Conservation (phyloP, 2,888 invertebrate species). For the Cheilosia soror region DNA sequence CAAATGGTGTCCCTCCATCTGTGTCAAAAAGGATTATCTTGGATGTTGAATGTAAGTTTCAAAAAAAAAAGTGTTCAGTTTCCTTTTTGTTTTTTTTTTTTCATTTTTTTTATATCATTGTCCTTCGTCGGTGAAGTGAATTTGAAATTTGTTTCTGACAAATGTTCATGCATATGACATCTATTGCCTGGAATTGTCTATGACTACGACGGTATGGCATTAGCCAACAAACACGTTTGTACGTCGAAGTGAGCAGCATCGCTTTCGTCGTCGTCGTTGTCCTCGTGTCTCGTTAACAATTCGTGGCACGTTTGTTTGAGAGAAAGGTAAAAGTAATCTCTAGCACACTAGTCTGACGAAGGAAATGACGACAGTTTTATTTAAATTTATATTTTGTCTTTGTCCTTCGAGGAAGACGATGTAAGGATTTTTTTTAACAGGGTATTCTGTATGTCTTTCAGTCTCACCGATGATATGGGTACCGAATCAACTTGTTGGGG, state of each 20-base stretch:
- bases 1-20: constrained; percentile 95
- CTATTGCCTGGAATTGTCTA: constrained; percentile 74
- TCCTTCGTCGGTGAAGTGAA: constrained; percentile 72
- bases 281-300: constrained; percentile 67
- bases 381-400: constrained; percentile 72
- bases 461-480: constrained; percentile 98
- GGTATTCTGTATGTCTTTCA: constrained; percentile 80
- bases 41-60: constrained; percentile 92
- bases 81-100: constrained; percentile 40
- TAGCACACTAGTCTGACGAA: constrained; percentile 67
- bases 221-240: constrained; percentile 58
- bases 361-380: constrained; percentile 75
- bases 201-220: constrained; percentile 66
- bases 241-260: constrained; percentile 58
- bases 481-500: constrained; percentile 96
- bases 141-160: constrained; percentile 71
- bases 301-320: constrained; percentile 70
- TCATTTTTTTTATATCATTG: constrained; percentile 53
- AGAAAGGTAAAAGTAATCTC: constrained; percentile 74
- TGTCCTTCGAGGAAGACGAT: constrained; percentile 38
- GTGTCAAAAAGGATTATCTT: constrained; percentile 96
- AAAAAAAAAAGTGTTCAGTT: constrained; percentile 57
- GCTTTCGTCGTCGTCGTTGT: constrained; percentile 41
- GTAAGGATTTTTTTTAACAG: constrained; percentile 31
- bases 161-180: constrained; percentile 75